Evolutionary conservation across 2,113 vertebrate species (phyloP), one percentile per base, ranked within the genome.

Genomic region (Tragelaphus scriptus): DNA sequence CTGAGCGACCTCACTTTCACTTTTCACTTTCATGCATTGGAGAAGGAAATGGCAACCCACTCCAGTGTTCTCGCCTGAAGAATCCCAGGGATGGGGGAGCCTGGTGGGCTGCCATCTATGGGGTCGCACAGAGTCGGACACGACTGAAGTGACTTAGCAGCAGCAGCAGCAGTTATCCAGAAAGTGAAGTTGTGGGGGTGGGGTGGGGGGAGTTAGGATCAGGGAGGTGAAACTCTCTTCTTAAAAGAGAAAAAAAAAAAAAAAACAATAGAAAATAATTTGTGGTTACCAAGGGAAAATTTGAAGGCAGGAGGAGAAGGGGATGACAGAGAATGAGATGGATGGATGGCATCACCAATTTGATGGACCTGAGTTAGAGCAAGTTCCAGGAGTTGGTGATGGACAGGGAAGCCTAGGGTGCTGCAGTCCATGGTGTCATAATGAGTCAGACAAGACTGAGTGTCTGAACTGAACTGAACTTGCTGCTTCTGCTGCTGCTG

Each of bases 121-220:
- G 36, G 36, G 36, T 40, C 36, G 36, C 36, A 40, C 36, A 40
- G 36, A 40, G 36, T 40, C 36, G 36, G 36, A 40, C 36, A 40
- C 36, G 3, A 40, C 36, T 40, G 36, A 40, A 40, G 36, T 40
- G 36, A 40, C 36, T 40, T 40, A 40, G 36, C 36, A 40, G 36
- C 36, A 40, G 36, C 36, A 40, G 36, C 36, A 40, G 36, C 36
- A 40, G 36, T 40, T 65, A 40, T 81, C 16, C 68, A 61, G 40
- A 30, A 89, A 44, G n/a, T 47, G n/a, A 59, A 1, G 9, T 11
- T 55, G 2, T 44, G 8, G 2, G 4, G 0, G 0, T 14, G 36
- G 40, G 0, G 40, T 44, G 40, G 0, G 21, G 25, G 19, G 23
- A 12, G 15, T 58, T 25, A n/a, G 28, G 21, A 8, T 23, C 14